phyloP scores from a whole-genome alignment of 1,140 invertebrate species.

The Micrasema minimum region DNA sequence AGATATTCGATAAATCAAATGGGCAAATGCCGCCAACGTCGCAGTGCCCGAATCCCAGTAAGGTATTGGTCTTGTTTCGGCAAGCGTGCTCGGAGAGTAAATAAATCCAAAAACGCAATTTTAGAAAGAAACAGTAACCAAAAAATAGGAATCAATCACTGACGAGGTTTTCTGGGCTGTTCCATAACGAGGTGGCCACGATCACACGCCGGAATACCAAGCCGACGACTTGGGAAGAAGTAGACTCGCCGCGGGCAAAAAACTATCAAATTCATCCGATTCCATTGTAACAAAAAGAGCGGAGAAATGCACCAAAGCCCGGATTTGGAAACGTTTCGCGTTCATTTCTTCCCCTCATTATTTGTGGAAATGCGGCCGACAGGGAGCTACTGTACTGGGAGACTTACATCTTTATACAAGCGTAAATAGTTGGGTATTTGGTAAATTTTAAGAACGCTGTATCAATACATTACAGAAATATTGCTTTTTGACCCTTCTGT shows the following conservation, averaged over 20 bases:
- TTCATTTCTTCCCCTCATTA: conserved; percentile 46
- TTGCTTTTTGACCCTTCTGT: too few species aligned
- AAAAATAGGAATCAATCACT: conserved; percentile 51
- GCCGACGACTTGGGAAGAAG: conserved; percentile 5
- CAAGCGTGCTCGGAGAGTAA: conserved; percentile 3
- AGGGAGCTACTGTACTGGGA: conserved; percentile 15
- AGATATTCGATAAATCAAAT: conserved; percentile 32
- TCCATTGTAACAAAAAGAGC: conserved; percentile 36
- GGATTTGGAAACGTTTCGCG: conserved; percentile 43
- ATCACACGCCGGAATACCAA: conserved; percentile 53
- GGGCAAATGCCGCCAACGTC: conserved; percentile 7
- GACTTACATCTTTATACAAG: conserved; percentile 40
- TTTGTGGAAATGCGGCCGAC: conserved; percentile 34
- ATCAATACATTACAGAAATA: too few species aligned
- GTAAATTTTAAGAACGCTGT: too few species aligned
- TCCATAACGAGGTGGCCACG: conserved; percentile 52
- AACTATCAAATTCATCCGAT: conserved; percentile 51
- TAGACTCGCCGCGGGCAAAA: conserved; percentile 44
- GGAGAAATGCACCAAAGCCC: conserved; percentile 38
- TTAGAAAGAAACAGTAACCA: conserved; percentile 30
- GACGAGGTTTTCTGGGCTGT: conserved; percentile 12
- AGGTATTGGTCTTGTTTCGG: background rate
- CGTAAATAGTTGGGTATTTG: conserved; percentile 8
- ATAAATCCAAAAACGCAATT: conserved; percentile 41
- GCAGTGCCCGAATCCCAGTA: background rate